Conservation (phyloP, 2,113 vertebrate species). For the Caloenas nicobarica region DNA sequence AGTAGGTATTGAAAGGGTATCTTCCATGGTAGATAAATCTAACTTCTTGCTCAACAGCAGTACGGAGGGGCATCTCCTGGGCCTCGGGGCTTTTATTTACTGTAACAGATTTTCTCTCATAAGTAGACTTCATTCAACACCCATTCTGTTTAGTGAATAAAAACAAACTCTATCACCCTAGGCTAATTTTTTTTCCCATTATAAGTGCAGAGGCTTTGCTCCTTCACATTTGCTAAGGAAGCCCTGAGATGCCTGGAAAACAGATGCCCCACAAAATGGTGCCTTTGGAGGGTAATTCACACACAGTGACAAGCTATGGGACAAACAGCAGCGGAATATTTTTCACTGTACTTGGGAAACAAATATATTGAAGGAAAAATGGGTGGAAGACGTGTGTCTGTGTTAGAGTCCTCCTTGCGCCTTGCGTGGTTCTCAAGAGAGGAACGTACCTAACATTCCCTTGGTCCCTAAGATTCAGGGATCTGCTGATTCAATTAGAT, state of each 20-base stretch:
- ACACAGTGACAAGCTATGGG: not conserved
- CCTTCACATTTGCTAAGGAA: not conserved
- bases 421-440: not conserved
- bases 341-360: not conserved
- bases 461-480: fast-evolving
- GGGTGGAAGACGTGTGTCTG: not conserved
- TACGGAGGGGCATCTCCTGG: not conserved
- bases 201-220: not conserved
- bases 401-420: not conserved
- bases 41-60: not conserved
- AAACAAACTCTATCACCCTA: not conserved
- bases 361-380: not conserved
- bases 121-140: not conserved
- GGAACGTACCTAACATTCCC: not conserved
- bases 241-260: not conserved
- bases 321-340: not conserved
- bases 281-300: not conserved
- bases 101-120: not conserved
- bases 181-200: not conserved
- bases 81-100: not conserved
- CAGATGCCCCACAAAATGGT: not conserved
- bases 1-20: not conserved
- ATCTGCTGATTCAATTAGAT: not conserved
- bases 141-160: not conserved
- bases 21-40: not conserved